Evolutionary conservation across 2,888 invertebrate species (phyloP), one percentile per base, ranked within the genome.

Genomic region (Orgyia antiqua): DNA sequence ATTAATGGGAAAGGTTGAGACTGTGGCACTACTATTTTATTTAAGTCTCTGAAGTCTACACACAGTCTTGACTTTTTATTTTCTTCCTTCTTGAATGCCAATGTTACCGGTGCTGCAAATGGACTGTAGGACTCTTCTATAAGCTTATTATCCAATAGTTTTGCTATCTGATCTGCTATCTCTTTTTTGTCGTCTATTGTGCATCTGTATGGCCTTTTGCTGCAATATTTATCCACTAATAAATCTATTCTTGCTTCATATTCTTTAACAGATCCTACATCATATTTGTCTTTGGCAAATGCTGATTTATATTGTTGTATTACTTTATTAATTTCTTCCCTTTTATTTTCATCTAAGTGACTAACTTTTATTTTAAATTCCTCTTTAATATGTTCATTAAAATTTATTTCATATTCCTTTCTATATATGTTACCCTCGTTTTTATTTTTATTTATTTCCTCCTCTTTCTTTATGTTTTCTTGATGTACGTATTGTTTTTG

Each of bases 1-100:
- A 65, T 63, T 4, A 58, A 24, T 12, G 62, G 65, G 29, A 65
- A 62, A n/a, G n/a, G n/a, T n/a, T n/a, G n/a, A n/a, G n/a, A n/a
- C n/a, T n/a, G n/a, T n/a, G n/a, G n/a, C n/a, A n/a, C n/a, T n/a
- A n/a, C n/a, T n/a, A n/a, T n/a, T n/a, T n/a, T n/a, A n/a, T n/a
- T n/a, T n/a, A n/a, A n/a, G n/a, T n/a, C n/a, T n/a, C n/a, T n/a
- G n/a, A n/a, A n/a, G n/a, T n/a, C n/a, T n/a, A n/a, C n/a, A n/a
- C n/a, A n/a, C n/a, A n/a, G n/a, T n/a, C n/a, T n/a, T n/a, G n/a
- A n/a, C n/a, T n/a, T n/a, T n/a, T n/a, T n/a, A n/a, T n/a, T n/a
- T n/a, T n/a, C n/a, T n/a, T n/a, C n/a, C n/a, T n/a, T n/a, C n/a
- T n/a, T n/a, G n/a, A n/a, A n/a, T n/a, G n/a, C n/a, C n/a, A n/a